phyloP scores from a whole-genome alignment of 1,140 invertebrate species.

The Heliconius congener region DNA sequence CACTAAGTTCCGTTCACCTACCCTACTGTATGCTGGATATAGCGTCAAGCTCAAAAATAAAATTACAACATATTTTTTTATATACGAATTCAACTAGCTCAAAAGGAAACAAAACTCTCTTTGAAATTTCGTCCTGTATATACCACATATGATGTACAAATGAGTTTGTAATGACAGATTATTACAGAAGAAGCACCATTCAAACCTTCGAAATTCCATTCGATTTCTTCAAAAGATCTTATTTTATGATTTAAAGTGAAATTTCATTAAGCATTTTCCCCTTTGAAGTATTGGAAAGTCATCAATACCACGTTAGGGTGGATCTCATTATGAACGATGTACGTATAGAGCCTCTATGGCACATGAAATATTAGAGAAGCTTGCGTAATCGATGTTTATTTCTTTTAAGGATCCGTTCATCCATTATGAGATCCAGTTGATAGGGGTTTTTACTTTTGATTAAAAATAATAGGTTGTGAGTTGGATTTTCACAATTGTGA shows the following conservation, averaged over 20 bases:
- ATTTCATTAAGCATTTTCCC: neutral
- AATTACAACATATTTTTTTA: too few species aligned
- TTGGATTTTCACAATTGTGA: too few species aligned
- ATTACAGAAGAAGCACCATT: neutral
- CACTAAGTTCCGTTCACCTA: too few species aligned
- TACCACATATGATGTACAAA: neutral
- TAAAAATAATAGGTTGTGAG: too few species aligned
- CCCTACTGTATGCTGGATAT: neutral
- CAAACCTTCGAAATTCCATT: neutral
- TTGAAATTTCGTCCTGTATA: neutral
- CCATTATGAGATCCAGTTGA: too few species aligned
- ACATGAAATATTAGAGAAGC: neutral
- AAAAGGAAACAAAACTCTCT: too few species aligned
- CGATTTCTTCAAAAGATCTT: neutral
- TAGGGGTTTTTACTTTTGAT: too few species aligned
- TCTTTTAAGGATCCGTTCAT: too few species aligned
- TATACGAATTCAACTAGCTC: too few species aligned
- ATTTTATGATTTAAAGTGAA: neutral
- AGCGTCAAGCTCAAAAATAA: neutral
- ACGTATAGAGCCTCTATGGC: neutral
- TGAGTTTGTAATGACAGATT: neutral
- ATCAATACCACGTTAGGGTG: conserved; percentile 24
- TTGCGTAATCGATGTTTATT: neutral
- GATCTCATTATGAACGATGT: conserved; percentile 19
- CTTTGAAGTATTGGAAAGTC: conserved; percentile 22